Conservation (phyloP, 23 tunicate genomes). For the Botrylloides violaceus region DNA sequence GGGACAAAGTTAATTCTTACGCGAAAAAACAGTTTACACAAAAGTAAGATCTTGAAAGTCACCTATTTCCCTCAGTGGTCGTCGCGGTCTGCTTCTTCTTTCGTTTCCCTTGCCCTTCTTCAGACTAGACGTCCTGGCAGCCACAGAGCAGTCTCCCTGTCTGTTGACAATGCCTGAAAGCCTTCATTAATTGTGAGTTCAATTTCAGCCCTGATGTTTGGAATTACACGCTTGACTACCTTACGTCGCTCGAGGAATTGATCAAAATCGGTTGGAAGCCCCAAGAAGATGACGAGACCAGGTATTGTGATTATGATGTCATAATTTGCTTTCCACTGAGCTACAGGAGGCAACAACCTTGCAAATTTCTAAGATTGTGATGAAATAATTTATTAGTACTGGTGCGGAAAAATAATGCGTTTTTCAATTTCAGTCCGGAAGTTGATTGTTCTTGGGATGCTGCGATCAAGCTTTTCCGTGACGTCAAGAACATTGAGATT, state of each 20-base stretch:
- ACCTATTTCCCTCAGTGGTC: not conserved
- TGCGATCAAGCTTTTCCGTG: conserved; percentile 32
- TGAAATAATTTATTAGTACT: too few species aligned
- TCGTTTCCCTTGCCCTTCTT: too few species aligned
- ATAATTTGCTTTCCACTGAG: not conserved
- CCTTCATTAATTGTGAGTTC: too few species aligned
- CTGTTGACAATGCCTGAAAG: too few species aligned
- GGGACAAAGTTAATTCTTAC: conserved; percentile 45
- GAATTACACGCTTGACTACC: conserved; percentile 68
- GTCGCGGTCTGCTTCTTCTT: conserved; percentile 1
- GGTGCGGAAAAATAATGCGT: too few species aligned
- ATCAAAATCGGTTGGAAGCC: not conserved
- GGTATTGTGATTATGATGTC: too few species aligned
- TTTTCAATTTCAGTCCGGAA: too few species aligned
- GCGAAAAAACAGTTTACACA: conserved; percentile 29
- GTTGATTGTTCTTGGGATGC: conserved; percentile 32
- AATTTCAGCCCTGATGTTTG: conserved; percentile 61
- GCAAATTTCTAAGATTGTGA: not conserved
- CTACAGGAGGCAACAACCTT: not conserved
- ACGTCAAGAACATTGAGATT: conserved; percentile 26
- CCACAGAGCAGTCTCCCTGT: too few species aligned
- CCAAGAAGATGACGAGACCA: too few species aligned
- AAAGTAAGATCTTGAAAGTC: conserved; percentile 12
- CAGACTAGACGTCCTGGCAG: too few species aligned
- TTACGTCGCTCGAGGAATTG: conserved; percentile 44